Percentiles rank a stretch among this genome's conserved stretches.
Conservation (phyloP, 2,113 vertebrate genomes). For the Noctilio leporinus region DNA sequence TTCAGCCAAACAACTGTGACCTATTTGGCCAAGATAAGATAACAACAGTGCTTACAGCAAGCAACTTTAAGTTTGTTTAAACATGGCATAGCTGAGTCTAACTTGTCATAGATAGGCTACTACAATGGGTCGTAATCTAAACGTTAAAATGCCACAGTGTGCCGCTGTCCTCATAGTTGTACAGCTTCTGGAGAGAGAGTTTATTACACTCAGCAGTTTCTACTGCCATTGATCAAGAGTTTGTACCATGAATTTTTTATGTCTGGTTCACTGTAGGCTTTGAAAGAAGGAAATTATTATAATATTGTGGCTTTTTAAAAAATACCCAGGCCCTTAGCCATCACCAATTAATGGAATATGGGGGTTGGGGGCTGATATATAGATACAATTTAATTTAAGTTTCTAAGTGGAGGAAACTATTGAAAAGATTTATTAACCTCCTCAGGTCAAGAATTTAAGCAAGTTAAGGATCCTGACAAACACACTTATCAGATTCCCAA, state of each 20-base stretch:
- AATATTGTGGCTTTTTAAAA: slow-evolving; percentile 1
- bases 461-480: not conserved
- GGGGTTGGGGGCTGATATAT: not conserved
- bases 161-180: not conserved
- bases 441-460: not conserved
- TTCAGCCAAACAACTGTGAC: not conserved
- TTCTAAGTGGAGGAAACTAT: slow-evolving; percentile 4
- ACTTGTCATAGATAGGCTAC: not conserved
- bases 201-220: not conserved
- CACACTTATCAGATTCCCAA: not conserved
- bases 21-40: not conserved
- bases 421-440: slow-evolving; percentile 28
- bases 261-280: not conserved
- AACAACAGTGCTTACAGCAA: not conserved
- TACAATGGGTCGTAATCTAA: not conserved
- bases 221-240: not conserved
- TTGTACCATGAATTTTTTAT: slow-evolving; percentile 12
- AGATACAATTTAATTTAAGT: slow-evolving; percentile 31
- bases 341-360: not conserved
- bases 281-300: slow-evolving; percentile 31
- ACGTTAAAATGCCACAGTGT: not conserved
- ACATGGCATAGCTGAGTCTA: not conserved
- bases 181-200: not conserved
- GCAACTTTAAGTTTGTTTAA: not conserved
- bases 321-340: not conserved